phyloP scores from a whole-genome alignment of 2,797 vertebrate genomes.

The Falco cherrug region DNA sequence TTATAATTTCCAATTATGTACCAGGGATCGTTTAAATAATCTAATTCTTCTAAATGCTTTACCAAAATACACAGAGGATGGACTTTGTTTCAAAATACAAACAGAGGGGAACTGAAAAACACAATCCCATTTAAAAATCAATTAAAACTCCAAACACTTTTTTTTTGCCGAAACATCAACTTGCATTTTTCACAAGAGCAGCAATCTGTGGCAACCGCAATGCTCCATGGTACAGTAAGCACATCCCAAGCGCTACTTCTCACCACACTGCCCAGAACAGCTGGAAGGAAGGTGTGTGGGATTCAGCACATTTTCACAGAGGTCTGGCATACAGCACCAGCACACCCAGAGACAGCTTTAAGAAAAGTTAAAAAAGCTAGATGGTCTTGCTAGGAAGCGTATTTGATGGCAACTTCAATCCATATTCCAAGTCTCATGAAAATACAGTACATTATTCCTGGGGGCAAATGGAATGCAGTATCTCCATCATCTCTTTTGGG shows the following conservation, averaged over 20 bases:
- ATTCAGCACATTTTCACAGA: not conserved
- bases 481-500: not conserved
- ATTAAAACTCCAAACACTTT: not conserved
- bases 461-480: not conserved
- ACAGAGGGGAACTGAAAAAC: not conserved
- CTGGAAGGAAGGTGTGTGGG: not conserved
- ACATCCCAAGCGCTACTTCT: not conserved
- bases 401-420: not conserved
- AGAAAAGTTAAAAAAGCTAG: not conserved
- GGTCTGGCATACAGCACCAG: not conserved
- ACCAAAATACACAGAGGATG: not conserved
- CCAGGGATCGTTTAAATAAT: not conserved
- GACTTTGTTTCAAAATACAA: constrained; percentile 32
- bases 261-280: not conserved
- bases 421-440: not conserved
- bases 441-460: not conserved
- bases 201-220: not conserved
- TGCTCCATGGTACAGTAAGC: not conserved
- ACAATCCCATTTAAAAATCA: not conserved
- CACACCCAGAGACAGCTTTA: not conserved
- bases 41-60: not conserved
- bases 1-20: not conserved
- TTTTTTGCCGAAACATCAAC: not conserved
- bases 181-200: not conserved
- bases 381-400: not conserved